Base-by-base conservation (phyloP, 2,888 invertebrate species). In the Cheilosia scutellata region DNA sequence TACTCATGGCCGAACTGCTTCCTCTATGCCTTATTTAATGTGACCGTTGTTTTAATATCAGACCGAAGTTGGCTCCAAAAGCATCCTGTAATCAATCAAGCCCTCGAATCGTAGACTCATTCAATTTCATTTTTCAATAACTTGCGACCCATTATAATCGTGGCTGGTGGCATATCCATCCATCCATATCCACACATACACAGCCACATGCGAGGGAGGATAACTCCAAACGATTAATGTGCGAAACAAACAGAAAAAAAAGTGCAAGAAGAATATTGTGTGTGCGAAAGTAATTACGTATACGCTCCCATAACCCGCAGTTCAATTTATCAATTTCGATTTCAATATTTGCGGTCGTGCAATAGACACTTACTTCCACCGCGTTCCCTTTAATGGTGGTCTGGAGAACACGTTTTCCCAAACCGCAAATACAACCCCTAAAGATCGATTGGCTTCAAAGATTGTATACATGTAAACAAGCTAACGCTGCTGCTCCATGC, bases 291-390 rank as follows among this genome's bases (percentile, higher is more conserved):
- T 57, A 58, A 77, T 77, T 68, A 62, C 42, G 60, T 68, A 49
- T 76, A 49, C 65, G 65, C 47, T 49, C 47, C 75, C 33, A 31
- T 31, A 47, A 29, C 37, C 57, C 40, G 27, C 27, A 40, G 44
- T 71, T 66, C 82, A 66, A 82, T 82, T 82, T 72, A 77, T 82
- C 82, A 82, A 82, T 82, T 82, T 72, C 82, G 62, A 72, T 77
- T 82, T 71, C 60, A 66, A 71, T 66, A 72, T 77, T 63, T 78
- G 63, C 55, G 53, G 58, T 53, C 62, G 37, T 78, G 70, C 70
- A 70, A 62, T 37, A 62, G 77, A 70, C 70, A 70, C 77, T 53
- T 40, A 40, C 20, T 47, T 5, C 31, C 2, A 25, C 31, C 55
- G 16, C 31, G 51, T 27, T 13, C 27, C 47, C 20, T 51, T 4